Evolutionary conservation across 2,888 invertebrate species (phyloP).

Genomic region (Scrobipalpa costella): DNA sequence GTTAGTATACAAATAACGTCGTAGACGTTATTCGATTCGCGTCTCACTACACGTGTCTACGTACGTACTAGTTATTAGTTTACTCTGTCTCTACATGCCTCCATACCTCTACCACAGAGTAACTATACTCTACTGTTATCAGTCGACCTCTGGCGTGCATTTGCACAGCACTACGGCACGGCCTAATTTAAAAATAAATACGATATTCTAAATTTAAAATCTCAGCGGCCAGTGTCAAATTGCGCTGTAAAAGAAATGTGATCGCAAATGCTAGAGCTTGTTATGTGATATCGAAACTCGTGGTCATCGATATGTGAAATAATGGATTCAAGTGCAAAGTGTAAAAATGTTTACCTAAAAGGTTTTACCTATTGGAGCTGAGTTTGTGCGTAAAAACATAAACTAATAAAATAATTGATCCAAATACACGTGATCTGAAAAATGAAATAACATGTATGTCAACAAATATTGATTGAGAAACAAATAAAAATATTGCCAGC

Average conservation of each 20-base stretch:
- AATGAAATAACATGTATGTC: no score
- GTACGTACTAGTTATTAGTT: background rate
- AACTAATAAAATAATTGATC: no score
- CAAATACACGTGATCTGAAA: no score
- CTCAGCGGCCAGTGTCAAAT: background rate
- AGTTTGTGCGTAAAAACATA: no score
- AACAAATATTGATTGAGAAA: no score
- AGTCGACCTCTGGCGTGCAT: slow-evolving; percentile 59
- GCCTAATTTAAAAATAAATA: background rate
- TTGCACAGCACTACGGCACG: slow-evolving; percentile 23
- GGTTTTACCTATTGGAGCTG: no score
- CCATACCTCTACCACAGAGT: slow-evolving; percentile 42
- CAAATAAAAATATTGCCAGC: no score
- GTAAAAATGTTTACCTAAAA: no score
- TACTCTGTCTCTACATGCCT: slow-evolving; percentile 38
- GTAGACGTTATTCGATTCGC: no score
- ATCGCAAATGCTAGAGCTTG: no score
- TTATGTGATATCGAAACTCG: no score
- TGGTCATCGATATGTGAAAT: background rate
- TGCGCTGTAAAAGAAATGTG: background rate
- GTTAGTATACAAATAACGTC: background rate
- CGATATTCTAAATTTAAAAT: slow-evolving; percentile 5
- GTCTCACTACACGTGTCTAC: slow-evolving; percentile 1
- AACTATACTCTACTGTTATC: slow-evolving; percentile 59
- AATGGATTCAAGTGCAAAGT: background rate